These are phyloP conservation scores for Sapayoa aenigma DNA, from an alignment of 2,113 vertebrate genomes.

Conservation along the genomic window DNA sequence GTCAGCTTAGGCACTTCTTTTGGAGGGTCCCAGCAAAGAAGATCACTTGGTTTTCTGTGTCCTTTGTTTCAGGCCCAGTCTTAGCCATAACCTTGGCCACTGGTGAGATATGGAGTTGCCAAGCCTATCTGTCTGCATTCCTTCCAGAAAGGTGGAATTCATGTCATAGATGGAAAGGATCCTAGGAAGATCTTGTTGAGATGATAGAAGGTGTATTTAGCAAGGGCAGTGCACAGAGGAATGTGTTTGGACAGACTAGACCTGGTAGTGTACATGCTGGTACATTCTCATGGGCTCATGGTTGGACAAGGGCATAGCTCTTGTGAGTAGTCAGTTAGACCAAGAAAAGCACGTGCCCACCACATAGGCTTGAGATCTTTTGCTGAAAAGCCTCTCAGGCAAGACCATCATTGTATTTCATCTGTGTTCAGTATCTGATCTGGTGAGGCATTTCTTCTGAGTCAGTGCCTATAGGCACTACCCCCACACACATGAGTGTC, in stretches of 20 bases:
- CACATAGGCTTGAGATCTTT: background rate
- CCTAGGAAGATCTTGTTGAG: background rate
- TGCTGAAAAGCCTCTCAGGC: background rate
- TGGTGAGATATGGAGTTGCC: background rate
- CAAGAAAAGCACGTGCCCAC: rapidly evolving
- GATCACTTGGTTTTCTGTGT: background rate
- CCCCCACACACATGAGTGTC: conserved; percentile 14
- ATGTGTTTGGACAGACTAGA: background rate
- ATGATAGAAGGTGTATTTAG: background rate
- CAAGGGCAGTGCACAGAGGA: background rate
- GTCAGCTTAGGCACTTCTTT: background rate
- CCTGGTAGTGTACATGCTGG: background rate
- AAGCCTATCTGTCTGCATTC: background rate
- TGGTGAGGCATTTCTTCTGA: background rate
- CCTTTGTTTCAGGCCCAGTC: background rate
- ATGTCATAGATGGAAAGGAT: background rate
- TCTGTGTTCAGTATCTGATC: background rate
- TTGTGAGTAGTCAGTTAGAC: background rate
- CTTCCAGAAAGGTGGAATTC: background rate
- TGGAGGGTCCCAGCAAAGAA: background rate
- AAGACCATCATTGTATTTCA: background rate
- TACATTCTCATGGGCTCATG: background rate
- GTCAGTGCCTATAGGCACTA: background rate
- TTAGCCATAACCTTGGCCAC: background rate
- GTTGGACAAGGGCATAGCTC: background rate